Conservation (phyloP, 1,140 invertebrate species). For the Ladona fulva region DNA sequence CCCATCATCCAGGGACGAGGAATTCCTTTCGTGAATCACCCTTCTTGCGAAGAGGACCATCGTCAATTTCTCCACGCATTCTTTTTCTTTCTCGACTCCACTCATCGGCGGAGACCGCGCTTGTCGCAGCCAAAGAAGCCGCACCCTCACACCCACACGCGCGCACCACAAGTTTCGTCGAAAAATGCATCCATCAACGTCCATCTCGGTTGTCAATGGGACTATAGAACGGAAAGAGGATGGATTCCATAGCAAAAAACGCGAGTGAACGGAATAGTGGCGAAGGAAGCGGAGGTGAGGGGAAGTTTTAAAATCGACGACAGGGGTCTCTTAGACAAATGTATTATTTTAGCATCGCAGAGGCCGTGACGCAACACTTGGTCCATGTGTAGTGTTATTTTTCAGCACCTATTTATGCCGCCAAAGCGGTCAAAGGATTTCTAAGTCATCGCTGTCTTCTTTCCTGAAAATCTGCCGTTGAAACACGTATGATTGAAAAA, state of each 20-base stretch:
- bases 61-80: too few relatives aligned
- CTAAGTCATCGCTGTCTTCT: too few relatives aligned
- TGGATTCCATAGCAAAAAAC: not conserved
- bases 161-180: not conserved
- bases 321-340: not conserved
- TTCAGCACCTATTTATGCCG: not conserved
- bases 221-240: not conserved
- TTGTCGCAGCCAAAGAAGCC: not conserved
- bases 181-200: not conserved
- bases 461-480: too few relatives aligned
- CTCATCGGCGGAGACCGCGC: not conserved
- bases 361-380: not conserved
- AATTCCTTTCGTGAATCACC: too few relatives aligned
- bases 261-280: not conserved
- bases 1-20: too few relatives aligned
- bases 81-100: too few relatives aligned
- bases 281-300: not conserved
- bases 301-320: not conserved
- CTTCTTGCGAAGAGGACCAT: too few relatives aligned
- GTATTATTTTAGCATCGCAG: not conserved
- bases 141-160: not conserved
- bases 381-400: not conserved
- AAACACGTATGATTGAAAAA: too few relatives aligned
- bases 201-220: not conserved
- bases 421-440: too few relatives aligned